These are phyloP conservation scores for Telmatochromis brachygnathus DNA, from an alignment of 2,113 vertebrate genomes.

Conservation along the genomic window DNA sequence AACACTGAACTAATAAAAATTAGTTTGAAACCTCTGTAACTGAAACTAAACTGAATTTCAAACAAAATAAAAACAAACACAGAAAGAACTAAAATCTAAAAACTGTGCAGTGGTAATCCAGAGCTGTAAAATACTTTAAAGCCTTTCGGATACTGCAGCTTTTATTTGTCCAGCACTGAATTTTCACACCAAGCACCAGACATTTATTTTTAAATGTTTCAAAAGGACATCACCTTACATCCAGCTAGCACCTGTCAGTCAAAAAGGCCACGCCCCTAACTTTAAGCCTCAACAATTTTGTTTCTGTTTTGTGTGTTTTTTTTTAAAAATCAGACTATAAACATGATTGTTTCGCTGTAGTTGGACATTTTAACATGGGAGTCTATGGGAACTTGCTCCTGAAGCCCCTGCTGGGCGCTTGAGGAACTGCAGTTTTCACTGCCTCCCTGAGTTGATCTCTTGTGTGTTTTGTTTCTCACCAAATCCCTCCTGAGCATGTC, in stretches of 20 bases:
- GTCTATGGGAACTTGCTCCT: not conserved
- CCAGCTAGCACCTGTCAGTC: not conserved
- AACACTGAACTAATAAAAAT: not conserved
- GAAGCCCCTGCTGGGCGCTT: accelerated
- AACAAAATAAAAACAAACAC: no score
- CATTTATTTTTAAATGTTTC: accelerated
- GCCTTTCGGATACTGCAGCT: accelerated
- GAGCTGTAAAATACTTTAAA: not conserved
- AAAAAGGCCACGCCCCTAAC: not conserved
- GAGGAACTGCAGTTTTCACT: not conserved
- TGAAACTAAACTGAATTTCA: not conserved
- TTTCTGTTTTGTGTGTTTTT: accelerated
- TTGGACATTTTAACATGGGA: not conserved
- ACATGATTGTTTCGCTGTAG: not conserved
- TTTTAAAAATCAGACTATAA: not conserved
- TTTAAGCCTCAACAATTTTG: not conserved
- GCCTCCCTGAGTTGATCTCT: not conserved
- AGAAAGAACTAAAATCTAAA: not conserved
- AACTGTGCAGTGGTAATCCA: not conserved
- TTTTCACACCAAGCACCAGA: not conserved
- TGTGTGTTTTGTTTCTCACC: not conserved
- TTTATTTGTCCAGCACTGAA: not conserved
- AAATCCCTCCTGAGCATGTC: not conserved
- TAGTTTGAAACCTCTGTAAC: accelerated
- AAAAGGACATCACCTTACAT: accelerated